phyloP scores from a whole-genome alignment of 1,140 invertebrate species.

The Listronotus oregonensis region DNA sequence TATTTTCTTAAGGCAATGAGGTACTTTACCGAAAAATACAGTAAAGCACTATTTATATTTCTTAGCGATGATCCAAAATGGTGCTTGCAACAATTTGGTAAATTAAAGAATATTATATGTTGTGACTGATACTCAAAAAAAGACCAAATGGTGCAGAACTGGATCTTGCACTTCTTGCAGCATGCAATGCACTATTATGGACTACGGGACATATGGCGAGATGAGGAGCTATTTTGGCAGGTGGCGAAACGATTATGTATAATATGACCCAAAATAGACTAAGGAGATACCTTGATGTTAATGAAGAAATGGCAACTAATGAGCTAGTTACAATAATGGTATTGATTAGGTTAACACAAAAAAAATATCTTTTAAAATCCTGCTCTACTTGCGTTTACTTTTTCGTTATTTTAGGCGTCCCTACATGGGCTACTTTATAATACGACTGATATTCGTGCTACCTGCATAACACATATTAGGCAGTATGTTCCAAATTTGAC shows the following conservation, averaged over 20 bases:
- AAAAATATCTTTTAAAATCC: too few species aligned
- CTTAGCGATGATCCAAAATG: conserved; percentile 67
- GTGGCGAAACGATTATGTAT: conserved; percentile 64
- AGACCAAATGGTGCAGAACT: conserved; percentile 59
- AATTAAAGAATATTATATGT: conserved; percentile 60
- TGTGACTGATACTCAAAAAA: conserved; percentile 47
- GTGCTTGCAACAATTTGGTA: conserved; percentile 61
- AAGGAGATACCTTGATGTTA: conserved; percentile 45
- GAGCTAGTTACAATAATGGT: too few species aligned
- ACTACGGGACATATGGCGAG: conserved; percentile 73
- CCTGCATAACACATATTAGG: too few species aligned
- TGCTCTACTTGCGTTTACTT: too few species aligned
- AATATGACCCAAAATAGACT: conserved; percentile 63
- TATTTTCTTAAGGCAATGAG: conserved; percentile 65
- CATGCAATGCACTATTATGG: conserved; percentile 71
- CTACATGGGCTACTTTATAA: too few species aligned
- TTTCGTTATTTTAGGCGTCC: too few species aligned
- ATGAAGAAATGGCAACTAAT: too few species aligned
- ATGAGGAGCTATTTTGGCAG: conserved; percentile 69
- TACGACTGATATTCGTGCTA: too few species aligned
- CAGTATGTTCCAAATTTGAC: too few species aligned
- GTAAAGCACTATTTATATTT: conserved; percentile 62
- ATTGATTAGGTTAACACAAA: too few species aligned
- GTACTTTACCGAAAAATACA: conserved; percentile 61
- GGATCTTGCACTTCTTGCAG: conserved; percentile 68